phyloP scores from a whole-genome alignment of 2,113 vertebrate genomes.

The Coptodon rendalli region DNA sequence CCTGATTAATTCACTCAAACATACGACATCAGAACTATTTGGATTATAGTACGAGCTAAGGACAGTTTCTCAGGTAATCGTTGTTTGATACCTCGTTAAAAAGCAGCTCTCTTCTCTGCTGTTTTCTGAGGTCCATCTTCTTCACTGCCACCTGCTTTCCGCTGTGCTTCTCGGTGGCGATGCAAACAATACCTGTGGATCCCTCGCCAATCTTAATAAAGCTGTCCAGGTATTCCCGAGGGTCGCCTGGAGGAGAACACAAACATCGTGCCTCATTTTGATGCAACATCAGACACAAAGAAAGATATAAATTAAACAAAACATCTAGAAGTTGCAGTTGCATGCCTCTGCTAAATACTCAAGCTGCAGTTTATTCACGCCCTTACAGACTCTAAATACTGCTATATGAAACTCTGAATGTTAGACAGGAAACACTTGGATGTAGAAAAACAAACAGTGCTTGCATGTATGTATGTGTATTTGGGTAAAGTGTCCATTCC shows the following conservation, averaged over 20 bases:
- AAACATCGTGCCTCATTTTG: neutral
- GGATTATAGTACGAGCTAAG: neutral
- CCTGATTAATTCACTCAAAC: neutral
- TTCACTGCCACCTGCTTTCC: conserved; percentile 97
- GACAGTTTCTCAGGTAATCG: neutral
- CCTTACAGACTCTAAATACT: neutral
- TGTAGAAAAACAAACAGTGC: neutral
- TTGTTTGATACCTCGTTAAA: conserved; percentile 88
- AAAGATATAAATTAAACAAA: neutral
- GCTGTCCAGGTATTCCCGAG: conserved; percentile 94
- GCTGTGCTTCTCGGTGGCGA: conserved; percentile 92
- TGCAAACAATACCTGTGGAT: conserved; percentile 96
- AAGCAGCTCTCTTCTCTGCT: conserved; percentile 93
- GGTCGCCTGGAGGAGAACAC: conserved; percentile 73
- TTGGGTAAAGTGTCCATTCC: neutral
- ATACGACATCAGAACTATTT: neutral
- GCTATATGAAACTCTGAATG: neutral
- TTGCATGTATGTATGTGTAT: neutral
- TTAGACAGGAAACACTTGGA: neutral
- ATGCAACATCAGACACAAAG: neutral
- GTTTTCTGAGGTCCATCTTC: conserved; percentile 99
- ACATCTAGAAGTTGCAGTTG: neutral
- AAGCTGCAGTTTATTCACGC: neutral
- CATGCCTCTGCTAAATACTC: neutral
- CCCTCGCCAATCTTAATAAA: conserved; percentile 99